Conservation (phyloP, 2,797 vertebrate species). For the Columba guinea region DNA sequence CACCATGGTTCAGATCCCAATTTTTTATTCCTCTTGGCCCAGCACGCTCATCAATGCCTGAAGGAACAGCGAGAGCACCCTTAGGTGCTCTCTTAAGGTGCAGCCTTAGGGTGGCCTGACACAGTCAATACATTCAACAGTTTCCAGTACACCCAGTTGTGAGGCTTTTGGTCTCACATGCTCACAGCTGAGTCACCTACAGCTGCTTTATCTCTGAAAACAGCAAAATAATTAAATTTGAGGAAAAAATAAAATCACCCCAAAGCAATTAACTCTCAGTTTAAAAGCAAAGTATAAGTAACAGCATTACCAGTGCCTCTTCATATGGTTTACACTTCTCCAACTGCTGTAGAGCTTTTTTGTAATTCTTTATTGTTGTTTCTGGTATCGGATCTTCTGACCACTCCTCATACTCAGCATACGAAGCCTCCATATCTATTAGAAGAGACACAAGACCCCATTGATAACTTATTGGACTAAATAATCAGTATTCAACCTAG, state of each 20-base stretch:
- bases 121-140: fast-evolving
- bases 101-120: not conserved
- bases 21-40: not conserved
- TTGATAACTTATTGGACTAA: not conserved
- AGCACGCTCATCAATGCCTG: fast-evolving
- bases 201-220: not conserved
- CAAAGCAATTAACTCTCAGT: not conserved
- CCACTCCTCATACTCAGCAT: conserved; percentile 94
- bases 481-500: not conserved
- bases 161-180: not conserved
- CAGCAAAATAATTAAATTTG: not conserved
- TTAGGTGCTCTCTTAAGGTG: too few relatives aligned
- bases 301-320: conserved; percentile 86
- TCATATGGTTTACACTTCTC: conserved; percentile 87
- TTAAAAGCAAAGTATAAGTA: not conserved
- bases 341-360: conserved; percentile 86
- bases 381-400: conserved; percentile 87
- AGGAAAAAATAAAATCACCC: not conserved
- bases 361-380: conserved; percentile 80
- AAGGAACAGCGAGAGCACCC: not conserved
- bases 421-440: conserved; percentile 92
- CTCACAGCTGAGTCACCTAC: not conserved
- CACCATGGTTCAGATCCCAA: not conserved
- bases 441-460: not conserved
- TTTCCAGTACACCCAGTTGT: not conserved